Conservation (phyloP, 2,888 invertebrate species). For the Calliphora vomitoria region DNA sequence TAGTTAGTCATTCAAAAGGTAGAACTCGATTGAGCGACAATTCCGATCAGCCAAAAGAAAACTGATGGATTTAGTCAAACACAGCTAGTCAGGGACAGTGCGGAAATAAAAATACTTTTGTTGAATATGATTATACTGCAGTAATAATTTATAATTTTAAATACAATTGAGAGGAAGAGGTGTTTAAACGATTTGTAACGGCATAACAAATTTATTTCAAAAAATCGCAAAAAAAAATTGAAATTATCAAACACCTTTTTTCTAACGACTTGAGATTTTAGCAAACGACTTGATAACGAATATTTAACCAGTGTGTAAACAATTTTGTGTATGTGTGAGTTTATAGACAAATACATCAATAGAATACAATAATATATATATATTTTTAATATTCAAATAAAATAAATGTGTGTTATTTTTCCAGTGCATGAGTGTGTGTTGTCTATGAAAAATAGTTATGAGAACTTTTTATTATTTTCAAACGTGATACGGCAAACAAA, state of each 20-base stretch:
- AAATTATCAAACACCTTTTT: constrained; percentile 25
- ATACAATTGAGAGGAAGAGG: constrained; percentile 27
- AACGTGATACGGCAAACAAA: constrained; percentile 61
- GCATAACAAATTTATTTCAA: constrained; percentile 21
- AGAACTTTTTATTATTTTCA: constrained; percentile 56
- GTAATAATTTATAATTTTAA: constrained; percentile 10
- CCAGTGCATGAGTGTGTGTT: constrained; percentile 10
- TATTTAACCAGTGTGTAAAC: constrained; percentile 5
- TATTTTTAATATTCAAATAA: not conserved
- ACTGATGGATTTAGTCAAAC: constrained; percentile 54
- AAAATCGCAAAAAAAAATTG: constrained; percentile 27
- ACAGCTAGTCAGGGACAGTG: constrained; percentile 31
- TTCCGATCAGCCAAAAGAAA: constrained; percentile 47
- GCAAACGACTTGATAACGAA: constrained; percentile 66
- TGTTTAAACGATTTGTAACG: constrained; percentile 4
- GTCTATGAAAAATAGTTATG: constrained; percentile 64
- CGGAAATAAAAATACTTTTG: constrained; percentile 29
- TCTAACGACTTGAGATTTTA: constrained; percentile 61
- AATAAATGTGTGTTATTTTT: not conserved
- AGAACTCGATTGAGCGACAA: constrained; percentile 69
- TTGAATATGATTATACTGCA: not conserved
- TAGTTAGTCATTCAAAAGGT: constrained; percentile 70
- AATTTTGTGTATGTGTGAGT: not conserved
- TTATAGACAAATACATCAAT: constrained; percentile 12
- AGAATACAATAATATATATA: no score